Base-by-base conservation (phyloP, 2,113 vertebrate species). In the Indri indri region DNA sequence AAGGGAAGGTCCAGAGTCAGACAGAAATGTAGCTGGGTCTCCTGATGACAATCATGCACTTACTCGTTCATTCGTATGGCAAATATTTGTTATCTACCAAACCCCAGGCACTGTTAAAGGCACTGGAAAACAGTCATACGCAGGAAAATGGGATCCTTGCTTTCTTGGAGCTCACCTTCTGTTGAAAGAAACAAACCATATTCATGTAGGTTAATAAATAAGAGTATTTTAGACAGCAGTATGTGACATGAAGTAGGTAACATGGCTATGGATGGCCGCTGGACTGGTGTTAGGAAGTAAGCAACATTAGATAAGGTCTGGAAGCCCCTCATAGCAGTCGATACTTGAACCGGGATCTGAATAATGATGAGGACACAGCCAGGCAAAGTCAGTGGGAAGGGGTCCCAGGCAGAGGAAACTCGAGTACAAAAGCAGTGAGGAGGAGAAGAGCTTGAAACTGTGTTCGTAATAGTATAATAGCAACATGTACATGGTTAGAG, bases 61-160 rank as follows among this genome's bases (percentile, higher is more conserved):
- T 34, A 34, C 32, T 37, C n/a, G 37, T 63, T 94, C 54, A 52
- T 79, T 76, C n/a, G 5, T 80, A 23, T 66, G 40, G 83, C 52
- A 95, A 93, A 12, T 88, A 71, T 68, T 96, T 94, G 80, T 47
- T 77, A 16, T n/a, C 82, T 88, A 6, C 47, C 86, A 11, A n/a
- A 30, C 2, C 13, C n/a, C n/a, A 76, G 61, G 23, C 14, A 70
- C 50, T 42, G 34, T 50, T 63, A 25, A 0, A 37, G 45, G 54
- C 10, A 54, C 76, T 90, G 34, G 30, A n/a, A 92, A 92, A 87
- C 2, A 77, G 50, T 66, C 70, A 71, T 42, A 74, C 68, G 85
- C 0, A 50, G 77, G 27, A 70, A 95, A 93, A 81, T 57, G 32
- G 42, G 34, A 83, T 34, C 14, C 22, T 68, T 52, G 40, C 0